Evolutionary conservation across 2,888 invertebrate species (phyloP).

Genomic region (Phorcus lineatus): DNA sequence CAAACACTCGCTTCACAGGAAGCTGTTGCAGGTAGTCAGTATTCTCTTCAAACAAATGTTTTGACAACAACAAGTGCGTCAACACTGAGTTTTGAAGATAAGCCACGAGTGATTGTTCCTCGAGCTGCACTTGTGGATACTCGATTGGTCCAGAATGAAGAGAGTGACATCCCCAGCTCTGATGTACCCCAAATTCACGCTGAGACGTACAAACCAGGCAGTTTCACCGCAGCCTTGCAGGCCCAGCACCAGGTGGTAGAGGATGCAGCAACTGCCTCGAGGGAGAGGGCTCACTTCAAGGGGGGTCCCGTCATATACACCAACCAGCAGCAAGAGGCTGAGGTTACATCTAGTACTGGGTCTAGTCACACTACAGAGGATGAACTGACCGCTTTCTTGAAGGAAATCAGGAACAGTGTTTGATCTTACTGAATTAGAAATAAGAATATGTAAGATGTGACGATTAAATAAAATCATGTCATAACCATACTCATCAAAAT

Average conservation of each 20-base stretch:
- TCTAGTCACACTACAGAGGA: neutral
- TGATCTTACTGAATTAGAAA: too few species aligned
- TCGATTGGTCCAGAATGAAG: constrained; percentile 57
- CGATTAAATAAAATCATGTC: too few species aligned
- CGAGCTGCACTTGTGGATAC: constrained; percentile 58
- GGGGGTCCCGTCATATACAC: constrained; percentile 33
- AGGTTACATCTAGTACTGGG: neutral
- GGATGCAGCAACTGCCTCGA: constrained; percentile 21
- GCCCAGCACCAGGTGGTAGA: constrained; percentile 27
- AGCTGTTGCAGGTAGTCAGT: too few species aligned
- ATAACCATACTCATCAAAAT: too few species aligned
- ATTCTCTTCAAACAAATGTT: neutral
- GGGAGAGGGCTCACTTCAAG: constrained; percentile 26
- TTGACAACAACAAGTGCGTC: neutral
- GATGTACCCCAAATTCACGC: constrained; percentile 18
- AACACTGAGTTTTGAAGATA: constrained; percentile 4
- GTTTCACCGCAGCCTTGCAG: constrained; percentile 39
- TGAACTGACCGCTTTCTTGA: neutral
- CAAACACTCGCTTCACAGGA: neutral
- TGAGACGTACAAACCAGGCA: constrained; percentile 34
- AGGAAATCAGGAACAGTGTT: neutral
- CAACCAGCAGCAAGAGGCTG: neutral
- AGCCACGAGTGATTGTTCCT: constrained; percentile 34
- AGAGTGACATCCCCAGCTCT: constrained; percentile 2
- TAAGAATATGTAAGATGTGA: neutral